A percentile compares a stretch with the other conserved stretches of the same genome.
phyloP scores from a whole-genome alignment of 2,888 invertebrate genomes.

The Altica lythri region DNA sequence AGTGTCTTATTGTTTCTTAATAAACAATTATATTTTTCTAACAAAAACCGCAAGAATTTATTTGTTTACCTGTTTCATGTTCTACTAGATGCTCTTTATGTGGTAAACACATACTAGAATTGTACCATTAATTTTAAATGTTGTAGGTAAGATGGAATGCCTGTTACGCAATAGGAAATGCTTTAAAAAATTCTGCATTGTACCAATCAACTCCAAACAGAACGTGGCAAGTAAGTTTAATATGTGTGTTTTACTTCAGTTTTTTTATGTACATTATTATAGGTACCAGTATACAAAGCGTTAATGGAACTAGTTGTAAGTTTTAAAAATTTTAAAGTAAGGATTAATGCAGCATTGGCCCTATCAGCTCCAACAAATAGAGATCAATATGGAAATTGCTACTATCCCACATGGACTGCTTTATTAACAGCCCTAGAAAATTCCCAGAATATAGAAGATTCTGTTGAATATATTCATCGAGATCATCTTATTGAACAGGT shows the following conservation, averaged over 20 bases:
- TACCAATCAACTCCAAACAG: conserved; percentile 51
- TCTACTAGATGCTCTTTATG: too few relatives aligned
- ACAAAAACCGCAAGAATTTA: too few relatives aligned
- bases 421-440: conserved; percentile 76
- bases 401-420: conserved; percentile 69
- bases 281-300: conserved; percentile 68
- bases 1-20: too few relatives aligned
- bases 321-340: conserved; percentile 86
- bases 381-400: conserved; percentile 68
- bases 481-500: conserved; percentile 86
- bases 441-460: conserved; percentile 78
- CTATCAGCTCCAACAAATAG: conserved; percentile 67
- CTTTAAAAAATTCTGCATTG: conserved; percentile 68
- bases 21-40: too few relatives aligned
- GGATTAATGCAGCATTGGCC: conserved; percentile 83
- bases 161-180: conserved; percentile 83
- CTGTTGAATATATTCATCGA: conserved; percentile 82
- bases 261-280: conserved; percentile 35
- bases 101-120: too few relatives aligned
- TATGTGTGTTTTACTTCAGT: not conserved
- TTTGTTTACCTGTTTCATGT: too few relatives aligned
- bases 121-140: too few relatives aligned
- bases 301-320: conserved; percentile 70
- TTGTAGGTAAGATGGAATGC: conserved; percentile 83
- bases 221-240: conserved; percentile 59